phyloP scores from a whole-genome alignment of 1,140 invertebrate species.

The Melanaphis sacchari region DNA sequence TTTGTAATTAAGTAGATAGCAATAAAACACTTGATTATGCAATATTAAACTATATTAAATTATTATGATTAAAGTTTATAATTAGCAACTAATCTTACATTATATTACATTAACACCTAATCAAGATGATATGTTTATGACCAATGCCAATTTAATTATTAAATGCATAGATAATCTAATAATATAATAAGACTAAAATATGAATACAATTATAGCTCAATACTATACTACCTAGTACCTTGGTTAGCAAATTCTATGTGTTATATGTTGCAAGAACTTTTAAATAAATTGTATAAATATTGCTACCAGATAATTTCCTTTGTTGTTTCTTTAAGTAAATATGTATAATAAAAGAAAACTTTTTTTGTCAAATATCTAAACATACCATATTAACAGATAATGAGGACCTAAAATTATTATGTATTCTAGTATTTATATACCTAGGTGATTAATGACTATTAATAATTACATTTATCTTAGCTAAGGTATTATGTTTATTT shows the following conservation, averaged over 20 bases:
- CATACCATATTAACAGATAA: no score
- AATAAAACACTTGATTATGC: not conserved
- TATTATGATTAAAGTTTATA: not conserved
- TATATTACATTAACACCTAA: not conserved
- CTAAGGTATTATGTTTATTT: no score
- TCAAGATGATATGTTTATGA: no score
- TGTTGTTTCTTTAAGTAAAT: not conserved
- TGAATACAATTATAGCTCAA: no score
- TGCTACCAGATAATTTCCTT: not conserved
- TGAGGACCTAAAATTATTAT: no score
- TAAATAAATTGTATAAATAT: not conserved
- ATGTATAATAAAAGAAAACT: no score
- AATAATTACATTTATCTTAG: no score
- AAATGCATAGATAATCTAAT: not conserved
- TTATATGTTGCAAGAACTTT: not conserved
- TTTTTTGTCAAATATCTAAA: not conserved
- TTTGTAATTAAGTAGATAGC: not conserved
- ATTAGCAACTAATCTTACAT: not conserved
- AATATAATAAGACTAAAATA: no score
- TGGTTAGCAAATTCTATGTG: not conserved
- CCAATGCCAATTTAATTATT: no score
- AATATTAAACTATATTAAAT: not conserved
- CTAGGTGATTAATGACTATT: no score
- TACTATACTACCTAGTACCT: not conserved
- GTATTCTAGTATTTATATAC: no score